Base-by-base conservation (phyloP, 2,113 vertebrate genomes). In the Prunella himalayana region DNA sequence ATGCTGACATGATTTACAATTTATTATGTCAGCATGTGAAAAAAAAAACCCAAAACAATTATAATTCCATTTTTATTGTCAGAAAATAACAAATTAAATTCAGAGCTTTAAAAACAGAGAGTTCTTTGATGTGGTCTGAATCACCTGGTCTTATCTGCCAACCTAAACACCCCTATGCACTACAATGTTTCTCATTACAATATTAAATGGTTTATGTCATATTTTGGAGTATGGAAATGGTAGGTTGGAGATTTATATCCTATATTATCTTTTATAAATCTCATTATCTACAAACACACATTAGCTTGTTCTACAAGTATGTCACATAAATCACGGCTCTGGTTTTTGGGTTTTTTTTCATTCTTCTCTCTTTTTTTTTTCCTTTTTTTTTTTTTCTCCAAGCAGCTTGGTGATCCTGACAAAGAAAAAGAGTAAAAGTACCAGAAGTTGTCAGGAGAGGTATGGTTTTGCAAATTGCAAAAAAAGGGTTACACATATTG, bases 41-140 rank as follows among this genome's bases (percentile, higher is more conserved):
- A 82, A 94, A 41, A 82, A 86, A 18, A 10, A 0, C 0, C 7
- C 79, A 4, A 88, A 89, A 80, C 90, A 90, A 96, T 92, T 90
- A 90, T 33, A 70, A 92, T 88, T 83, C 82, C 20, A 15, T 81
- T 94, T 97, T 95, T 92, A 94, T 85, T 96, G 94, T 94, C 84
- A 95, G 92, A 97, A 95, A 94, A 94, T 80, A 95, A 95, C 90
- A 95, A 97, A 96, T 97, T 96, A 96, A 95, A 69, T 80, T 85
- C 70, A 90, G 93, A 90, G 78, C 61, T 90, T 90, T 92, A 85
- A 96, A 95, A 95, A 90, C 78, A 89, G 54, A 50, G 89, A 87
- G 70, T 84, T 93, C 88, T 96, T 96, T 96, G 93, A 97, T 97
- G 96, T 96, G 94, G 95, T 97, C 88, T 96, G 92, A 97, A 96